Percentiles rank a stretch among this genome's conserved stretches.
These are phyloP conservation scores for Benitochromis conjunctus DNA, from an alignment of 2,113 vertebrate genomes.

Conservation along the genomic window DNA sequence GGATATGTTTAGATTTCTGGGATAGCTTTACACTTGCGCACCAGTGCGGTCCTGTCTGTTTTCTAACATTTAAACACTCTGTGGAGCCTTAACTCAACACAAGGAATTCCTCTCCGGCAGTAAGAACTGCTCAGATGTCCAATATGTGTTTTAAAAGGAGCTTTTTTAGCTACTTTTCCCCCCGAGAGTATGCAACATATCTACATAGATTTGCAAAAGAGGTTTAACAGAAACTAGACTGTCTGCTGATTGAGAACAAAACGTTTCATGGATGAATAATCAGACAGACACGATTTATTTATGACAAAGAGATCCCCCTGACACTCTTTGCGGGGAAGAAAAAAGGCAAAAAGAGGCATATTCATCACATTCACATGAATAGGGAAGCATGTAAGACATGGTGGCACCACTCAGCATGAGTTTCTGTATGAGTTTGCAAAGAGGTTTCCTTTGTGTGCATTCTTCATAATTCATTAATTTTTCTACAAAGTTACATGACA, in stretches of 20 bases:
- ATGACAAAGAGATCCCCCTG: neutral
- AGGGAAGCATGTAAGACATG: conserved; percentile 19
- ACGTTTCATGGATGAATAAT: conserved; percentile 13
- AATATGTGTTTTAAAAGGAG: neutral
- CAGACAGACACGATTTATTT: neutral
- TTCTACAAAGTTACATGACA: conserved; percentile 3
- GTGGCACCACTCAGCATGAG: conserved; percentile 4
- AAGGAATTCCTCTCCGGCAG: neutral
- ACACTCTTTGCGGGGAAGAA: neutral
- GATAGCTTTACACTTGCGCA: neutral
- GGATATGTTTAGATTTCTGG: neutral
- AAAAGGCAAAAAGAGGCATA: neutral
- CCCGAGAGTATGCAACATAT: neutral
- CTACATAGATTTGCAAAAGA: neutral
- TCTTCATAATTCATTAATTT: conserved; percentile 26
- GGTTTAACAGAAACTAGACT: neutral
- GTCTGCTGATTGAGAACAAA: conserved; percentile 4
- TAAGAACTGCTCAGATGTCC: neutral
- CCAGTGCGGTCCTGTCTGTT: neutral
- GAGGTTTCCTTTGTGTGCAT: conserved; percentile 24
- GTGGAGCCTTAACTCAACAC: neutral
- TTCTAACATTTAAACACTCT: neutral
- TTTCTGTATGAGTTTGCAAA: conserved; percentile 1
- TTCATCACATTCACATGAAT: conserved; percentile 27
- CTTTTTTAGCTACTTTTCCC: neutral